Conservation (phyloP, 2,888 invertebrate species). For the Schizaphis graminum region DNA sequence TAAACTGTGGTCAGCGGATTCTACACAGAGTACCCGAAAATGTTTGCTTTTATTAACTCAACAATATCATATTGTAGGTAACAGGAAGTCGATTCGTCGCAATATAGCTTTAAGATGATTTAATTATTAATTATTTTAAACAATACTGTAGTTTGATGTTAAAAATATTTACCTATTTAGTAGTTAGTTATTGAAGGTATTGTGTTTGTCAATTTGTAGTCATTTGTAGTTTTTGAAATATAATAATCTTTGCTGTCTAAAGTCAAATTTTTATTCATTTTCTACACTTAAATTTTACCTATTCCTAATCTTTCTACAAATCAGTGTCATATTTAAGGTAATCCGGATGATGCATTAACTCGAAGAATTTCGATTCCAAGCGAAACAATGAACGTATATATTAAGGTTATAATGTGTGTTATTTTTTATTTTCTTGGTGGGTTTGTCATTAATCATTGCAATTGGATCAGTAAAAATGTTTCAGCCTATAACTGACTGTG, state of each 20-base stretch:
- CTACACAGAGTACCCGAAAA: constrained; percentile 13
- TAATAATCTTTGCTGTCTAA: constrained; percentile 54
- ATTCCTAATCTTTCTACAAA: neutral
- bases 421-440: too few relatives aligned
- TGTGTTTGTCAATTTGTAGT: constrained; percentile 50
- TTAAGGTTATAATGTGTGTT: too few relatives aligned
- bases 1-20: neutral
- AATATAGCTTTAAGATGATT: neutral
- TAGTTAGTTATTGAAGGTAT: neutral
- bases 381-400: too few relatives aligned
- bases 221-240: constrained; percentile 48
- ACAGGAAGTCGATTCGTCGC: neutral
- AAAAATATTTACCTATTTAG: constrained; percentile 15
- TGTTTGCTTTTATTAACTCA: constrained; percentile 41
- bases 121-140: constrained; percentile 33
- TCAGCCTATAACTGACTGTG: too few relatives aligned
- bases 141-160: constrained; percentile 17
- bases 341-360: too few relatives aligned
- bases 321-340: neutral
- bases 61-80: neutral
- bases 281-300: neutral
- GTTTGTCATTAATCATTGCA: too few relatives aligned
- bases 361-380: too few relatives aligned
- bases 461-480: too few relatives aligned
- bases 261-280: neutral